Evolutionary conservation across 1,140 invertebrate species (phyloP).

Genomic region (Phthorimaea operculella): DNA sequence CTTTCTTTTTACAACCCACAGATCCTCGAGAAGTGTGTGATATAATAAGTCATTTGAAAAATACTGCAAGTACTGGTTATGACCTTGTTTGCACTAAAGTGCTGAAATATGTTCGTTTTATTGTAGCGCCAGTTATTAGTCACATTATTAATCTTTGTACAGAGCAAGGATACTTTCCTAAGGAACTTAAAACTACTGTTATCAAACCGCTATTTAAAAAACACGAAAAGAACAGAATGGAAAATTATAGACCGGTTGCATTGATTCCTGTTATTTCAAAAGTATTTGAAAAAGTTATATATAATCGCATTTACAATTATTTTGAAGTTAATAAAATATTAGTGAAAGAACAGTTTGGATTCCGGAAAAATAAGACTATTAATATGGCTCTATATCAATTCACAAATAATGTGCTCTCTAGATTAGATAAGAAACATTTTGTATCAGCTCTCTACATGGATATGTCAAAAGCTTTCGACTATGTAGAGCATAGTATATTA

Average conservation of each 20-base stretch:
- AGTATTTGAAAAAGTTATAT: constrained; percentile 5
- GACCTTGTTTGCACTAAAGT: constrained; percentile 1
- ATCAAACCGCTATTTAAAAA: constrained; percentile 3
- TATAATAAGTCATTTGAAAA: constrained; percentile 3
- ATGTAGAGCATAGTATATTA: constrained; percentile 3
- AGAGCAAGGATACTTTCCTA: constrained; percentile 3
- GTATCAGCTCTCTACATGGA: constrained; percentile 7
- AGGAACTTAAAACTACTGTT: constrained; percentile 1
- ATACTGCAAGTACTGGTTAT: constrained; percentile 4
- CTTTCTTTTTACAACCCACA: constrained; percentile 6
- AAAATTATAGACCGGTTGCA: constrained; percentile 7
- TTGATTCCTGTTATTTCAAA: constrained; percentile 2
- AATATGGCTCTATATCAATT: constrained; percentile 1
- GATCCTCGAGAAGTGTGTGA: background rate
- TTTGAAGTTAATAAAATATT: constrained; percentile 3
- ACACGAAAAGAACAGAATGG: background rate
- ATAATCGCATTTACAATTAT: background rate
- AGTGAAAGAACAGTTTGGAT: background rate
- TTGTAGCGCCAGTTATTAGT: background rate
- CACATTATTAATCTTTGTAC: constrained; percentile 5
- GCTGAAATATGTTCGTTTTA: background rate
- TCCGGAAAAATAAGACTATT: background rate
- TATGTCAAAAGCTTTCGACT: constrained; percentile 6
- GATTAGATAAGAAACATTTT: background rate
- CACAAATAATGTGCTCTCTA: background rate